A percentile compares a stretch with the other conserved stretches of the same genome.
These are phyloP conservation scores for Rhadinocentrus ornatus DNA, from an alignment of 2,797 vertebrate genomes.

Conservation along the genomic window DNA sequence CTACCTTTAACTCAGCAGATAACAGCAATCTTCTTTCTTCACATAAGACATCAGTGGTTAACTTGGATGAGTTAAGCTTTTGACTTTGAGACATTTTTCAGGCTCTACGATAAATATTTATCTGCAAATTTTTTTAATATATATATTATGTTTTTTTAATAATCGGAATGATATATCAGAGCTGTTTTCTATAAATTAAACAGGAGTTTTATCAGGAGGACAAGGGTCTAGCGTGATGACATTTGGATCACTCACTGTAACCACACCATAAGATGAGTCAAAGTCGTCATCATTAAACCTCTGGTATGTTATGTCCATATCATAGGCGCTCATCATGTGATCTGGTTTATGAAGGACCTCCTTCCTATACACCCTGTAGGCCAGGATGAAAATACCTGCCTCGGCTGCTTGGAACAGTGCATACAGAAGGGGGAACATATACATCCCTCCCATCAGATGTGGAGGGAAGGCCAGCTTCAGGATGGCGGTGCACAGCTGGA, in stretches of 20 bases:
- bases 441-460: conserved; percentile 92
- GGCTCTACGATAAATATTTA: conserved; percentile 25
- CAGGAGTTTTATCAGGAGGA: conserved; percentile 78
- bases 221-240: conserved; percentile 83
- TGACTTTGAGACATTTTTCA: conserved; percentile 37
- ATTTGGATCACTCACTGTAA: conserved; percentile 84
- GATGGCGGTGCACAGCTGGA: conserved; percentile 97
- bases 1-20: neutral
- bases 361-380: conserved; percentile 89
- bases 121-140: neutral
- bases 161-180: neutral
- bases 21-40: conserved; percentile 1
- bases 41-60: conserved; percentile 22
- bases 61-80: conserved; percentile 31
- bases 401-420: conserved; percentile 96
- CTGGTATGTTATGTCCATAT: conserved; percentile 91
- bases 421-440: conserved; percentile 97
- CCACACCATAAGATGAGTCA: conserved; percentile 89
- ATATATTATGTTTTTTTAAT: conserved; percentile 1
- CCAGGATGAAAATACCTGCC: conserved; percentile 92
- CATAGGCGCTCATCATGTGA: conserved; percentile 77
- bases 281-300: conserved; percentile 91
- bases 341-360: conserved; percentile 88
- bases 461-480: conserved; percentile 96
- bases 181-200: conserved; percentile 51